Evolutionary conservation across 2,888 invertebrate species (phyloP).

Genomic region (Microplitis manilae): DNA sequence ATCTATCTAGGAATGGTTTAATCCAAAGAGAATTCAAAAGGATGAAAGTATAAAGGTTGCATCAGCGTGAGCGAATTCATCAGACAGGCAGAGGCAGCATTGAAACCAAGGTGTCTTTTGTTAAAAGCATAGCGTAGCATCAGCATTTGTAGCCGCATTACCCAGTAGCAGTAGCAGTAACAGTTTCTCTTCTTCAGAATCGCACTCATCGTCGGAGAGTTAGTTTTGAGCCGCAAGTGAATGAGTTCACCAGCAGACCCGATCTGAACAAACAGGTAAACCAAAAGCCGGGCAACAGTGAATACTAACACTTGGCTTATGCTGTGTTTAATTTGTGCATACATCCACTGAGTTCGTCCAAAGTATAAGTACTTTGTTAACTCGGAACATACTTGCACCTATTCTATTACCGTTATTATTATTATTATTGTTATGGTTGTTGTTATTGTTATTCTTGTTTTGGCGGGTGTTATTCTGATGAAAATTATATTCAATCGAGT

Average conservation of each 20-base stretch:
- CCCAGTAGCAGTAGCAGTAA: background rate
- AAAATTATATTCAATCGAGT: background rate
- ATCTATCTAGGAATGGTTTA: no score
- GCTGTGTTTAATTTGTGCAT: background rate
- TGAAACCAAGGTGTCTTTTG: background rate
- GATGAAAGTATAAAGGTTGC: no score
- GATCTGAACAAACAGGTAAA: slow-evolving; percentile 33
- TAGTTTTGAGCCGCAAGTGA: slow-evolving; percentile 26
- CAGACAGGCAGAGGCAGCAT: background rate
- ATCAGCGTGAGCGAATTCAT: no score
- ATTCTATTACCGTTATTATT: no score
- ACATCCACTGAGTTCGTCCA: slow-evolving; percentile 8
- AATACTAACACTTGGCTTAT: slow-evolving; percentile 32
- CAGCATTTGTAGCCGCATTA: background rate
- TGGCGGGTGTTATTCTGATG: background rate
- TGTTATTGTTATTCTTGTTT: no score
- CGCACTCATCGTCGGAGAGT: slow-evolving; percentile 11
- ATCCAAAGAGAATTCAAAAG: no score
- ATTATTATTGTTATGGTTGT: no score
- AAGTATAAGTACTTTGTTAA: slow-evolving; percentile 21
- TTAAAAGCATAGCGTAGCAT: background rate
- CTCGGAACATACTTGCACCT: background rate
- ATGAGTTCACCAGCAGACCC: slow-evolving; percentile 29
- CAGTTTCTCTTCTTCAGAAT: background rate
- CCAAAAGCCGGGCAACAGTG: slow-evolving; percentile 33